Percentiles rank a stretch among this genome's conserved stretches.
Evolutionary conservation across 2,113 vertebrate genomes (phyloP).

Genomic region (Galbula dea): DNA sequence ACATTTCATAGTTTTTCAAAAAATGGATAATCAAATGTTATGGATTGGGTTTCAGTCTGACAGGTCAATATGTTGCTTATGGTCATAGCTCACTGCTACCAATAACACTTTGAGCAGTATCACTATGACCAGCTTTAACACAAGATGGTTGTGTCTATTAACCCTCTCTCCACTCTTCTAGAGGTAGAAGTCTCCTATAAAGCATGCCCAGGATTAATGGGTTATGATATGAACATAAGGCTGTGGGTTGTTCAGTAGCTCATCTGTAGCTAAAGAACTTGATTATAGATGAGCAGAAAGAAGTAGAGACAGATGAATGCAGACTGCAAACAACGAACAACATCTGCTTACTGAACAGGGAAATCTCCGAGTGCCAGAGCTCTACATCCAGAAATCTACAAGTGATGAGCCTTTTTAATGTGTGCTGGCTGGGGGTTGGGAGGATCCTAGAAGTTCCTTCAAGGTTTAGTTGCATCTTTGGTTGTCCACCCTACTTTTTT

Average conservation of each 20-base stretch:
- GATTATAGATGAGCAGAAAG: slow-evolving; percentile 44
- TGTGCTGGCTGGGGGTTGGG: neutral
- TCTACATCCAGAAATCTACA: neutral
- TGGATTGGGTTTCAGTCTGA: neutral
- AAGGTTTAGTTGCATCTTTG: neutral
- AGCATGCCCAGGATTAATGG: neutral
- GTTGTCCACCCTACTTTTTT: neutral
- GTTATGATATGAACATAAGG: neutral
- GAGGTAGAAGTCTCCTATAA: neutral
- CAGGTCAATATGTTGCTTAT: neutral
- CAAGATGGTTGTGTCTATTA: neutral
- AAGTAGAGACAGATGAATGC: slow-evolving; percentile 25
- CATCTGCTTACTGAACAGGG: slow-evolving; percentile 13
- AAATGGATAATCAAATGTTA: neutral
- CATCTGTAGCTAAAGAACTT: slow-evolving; percentile 44
- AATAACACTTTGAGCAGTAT: neutral
- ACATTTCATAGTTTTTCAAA: slow-evolving; percentile 11
- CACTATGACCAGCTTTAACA: neutral
- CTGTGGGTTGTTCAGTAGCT: neutral
- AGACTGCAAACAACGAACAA: neutral
- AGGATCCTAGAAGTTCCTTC: neutral
- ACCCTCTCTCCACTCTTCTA: neutral
- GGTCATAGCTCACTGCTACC: neutral
- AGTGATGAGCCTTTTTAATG: neutral
- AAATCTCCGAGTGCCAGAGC: neutral